phyloP scores from a whole-genome alignment of 2,888 invertebrate genomes.

The Ormyrus labotus region DNA sequence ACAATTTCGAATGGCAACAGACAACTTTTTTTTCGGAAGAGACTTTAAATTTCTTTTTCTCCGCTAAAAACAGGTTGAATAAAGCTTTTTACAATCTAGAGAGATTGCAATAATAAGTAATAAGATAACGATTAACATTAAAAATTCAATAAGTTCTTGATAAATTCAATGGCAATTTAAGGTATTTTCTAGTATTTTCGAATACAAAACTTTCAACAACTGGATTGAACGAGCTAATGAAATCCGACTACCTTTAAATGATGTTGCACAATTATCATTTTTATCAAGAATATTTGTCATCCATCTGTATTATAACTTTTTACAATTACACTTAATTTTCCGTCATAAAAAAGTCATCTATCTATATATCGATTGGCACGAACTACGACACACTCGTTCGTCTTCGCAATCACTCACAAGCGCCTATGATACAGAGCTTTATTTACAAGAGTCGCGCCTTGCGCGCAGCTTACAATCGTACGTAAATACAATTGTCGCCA shows the following conservation, averaged over 20 bases:
- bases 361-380: conserved; percentile 38
- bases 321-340: conserved; percentile 20
- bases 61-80: conserved; percentile 16
- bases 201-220: conserved; percentile 44
- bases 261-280: conserved; percentile 33
- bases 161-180: conserved; percentile 22
- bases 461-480: conserved; percentile 17
- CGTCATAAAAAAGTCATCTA: conserved; percentile 46
- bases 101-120: conserved; percentile 13
- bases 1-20: conserved; percentile 24
- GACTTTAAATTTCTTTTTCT: conserved; percentile 14
- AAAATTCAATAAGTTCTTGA: conserved; percentile 20
- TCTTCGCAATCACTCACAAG: conserved; percentile 16
- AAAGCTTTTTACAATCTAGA: conserved; percentile 22
- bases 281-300: conserved; percentile 55
- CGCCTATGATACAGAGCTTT: conserved; percentile 46
- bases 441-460: conserved; percentile 33
- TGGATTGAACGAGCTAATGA: background rate
- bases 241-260: conserved; percentile 26
- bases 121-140: conserved; percentile 29
- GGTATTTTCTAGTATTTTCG: background rate
- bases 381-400: conserved; percentile 12
- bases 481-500: conserved; percentile 24
- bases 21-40: conserved; percentile 22
- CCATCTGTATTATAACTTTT: conserved; percentile 47